Conservation (phyloP, 2,113 vertebrate species). For the Ceyx melanurus region DNA sequence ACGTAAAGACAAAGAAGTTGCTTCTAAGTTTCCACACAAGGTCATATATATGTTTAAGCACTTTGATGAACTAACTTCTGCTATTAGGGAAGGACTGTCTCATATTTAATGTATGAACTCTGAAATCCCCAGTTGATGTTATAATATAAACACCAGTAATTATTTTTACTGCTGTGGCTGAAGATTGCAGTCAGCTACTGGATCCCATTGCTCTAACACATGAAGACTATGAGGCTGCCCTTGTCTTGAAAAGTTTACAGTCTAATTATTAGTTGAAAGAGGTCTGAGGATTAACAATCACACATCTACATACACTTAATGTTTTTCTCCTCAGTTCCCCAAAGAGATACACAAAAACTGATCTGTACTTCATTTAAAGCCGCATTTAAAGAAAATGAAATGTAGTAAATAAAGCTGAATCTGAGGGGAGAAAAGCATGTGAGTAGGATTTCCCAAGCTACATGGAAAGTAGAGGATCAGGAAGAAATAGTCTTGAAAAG, state of each 20-base stretch:
- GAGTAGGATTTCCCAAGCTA: background rate
- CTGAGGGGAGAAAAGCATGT: background rate
- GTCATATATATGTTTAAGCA: background rate
- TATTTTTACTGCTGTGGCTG: constrained; percentile 32
- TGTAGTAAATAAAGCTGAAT: background rate
- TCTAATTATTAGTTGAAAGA: background rate
- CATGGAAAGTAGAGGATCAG: background rate
- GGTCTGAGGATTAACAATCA: background rate
- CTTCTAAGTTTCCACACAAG: constrained; percentile 5
- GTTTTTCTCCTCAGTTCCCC: background rate
- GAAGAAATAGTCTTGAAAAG: background rate
- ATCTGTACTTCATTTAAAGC: background rate
- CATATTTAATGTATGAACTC: constrained; percentile 53
- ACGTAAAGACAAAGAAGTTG: background rate
- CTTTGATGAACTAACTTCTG: constrained; percentile 7
- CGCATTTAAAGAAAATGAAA: background rate
- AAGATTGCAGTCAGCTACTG: background rate
- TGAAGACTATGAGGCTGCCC: background rate
- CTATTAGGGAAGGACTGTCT: constrained; percentile 12
- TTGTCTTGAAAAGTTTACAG: background rate
- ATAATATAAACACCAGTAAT: constrained; percentile 32
- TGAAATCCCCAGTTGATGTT: constrained; percentile 7
- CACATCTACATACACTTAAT: background rate
- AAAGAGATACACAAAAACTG: background rate
- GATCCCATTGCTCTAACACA: background rate